Base-by-base conservation (phyloP, 2,113 vertebrate genomes). In the Triplophysa rosa region DNA sequence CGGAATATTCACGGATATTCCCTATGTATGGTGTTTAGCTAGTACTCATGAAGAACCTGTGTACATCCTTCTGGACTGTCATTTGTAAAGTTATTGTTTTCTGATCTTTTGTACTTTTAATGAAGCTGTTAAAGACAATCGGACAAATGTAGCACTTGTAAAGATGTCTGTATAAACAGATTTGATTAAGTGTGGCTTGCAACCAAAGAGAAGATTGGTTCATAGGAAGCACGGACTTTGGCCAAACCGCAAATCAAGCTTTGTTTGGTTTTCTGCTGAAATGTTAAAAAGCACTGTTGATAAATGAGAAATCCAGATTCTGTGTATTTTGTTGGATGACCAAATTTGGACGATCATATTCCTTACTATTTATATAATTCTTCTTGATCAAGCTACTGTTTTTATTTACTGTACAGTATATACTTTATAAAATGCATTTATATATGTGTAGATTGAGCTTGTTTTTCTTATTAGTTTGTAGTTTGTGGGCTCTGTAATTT, bases 51-150 rank as follows among this genome's bases (percentile, higher is more conserved):
- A 24, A n/a, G 17, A 58, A 58, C 16, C 56, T 69, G 14, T 59
- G 58, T 67, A 9, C 11, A 24, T 65, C 10, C 14, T 58, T 21
- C 49, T 42, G 52, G 24, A n/a, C 47, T 70, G 24, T 29, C 12
- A 56, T 59, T 56, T 61, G 14, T 59, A 37, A n/a, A 59, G 61
- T 78, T 52, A 40, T 78, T 67, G n/a, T 26, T 23, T 47, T 82
- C 4, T 56, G 12, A 71, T 49, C 13, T 13, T 52, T 65, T 72
- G 67, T 26, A 77, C 49, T 71, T 29, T 77, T 29, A 59, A 17
- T 42, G 37, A 56, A 81, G 23, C 49, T 77, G 33, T 82, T 72
- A 8, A 56, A 68, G 29, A 40, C n/a, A 62, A 64, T 63, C 33
- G 24, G 68, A 49, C 52, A 67, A 8, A 13, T 70, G 80, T 29